Percentiles rank a stretch among this genome's conserved stretches.
Evolutionary conservation across 2,113 vertebrate genomes (phyloP).

Genomic region (Sinocyclocheilus maitianheensis): DNA sequence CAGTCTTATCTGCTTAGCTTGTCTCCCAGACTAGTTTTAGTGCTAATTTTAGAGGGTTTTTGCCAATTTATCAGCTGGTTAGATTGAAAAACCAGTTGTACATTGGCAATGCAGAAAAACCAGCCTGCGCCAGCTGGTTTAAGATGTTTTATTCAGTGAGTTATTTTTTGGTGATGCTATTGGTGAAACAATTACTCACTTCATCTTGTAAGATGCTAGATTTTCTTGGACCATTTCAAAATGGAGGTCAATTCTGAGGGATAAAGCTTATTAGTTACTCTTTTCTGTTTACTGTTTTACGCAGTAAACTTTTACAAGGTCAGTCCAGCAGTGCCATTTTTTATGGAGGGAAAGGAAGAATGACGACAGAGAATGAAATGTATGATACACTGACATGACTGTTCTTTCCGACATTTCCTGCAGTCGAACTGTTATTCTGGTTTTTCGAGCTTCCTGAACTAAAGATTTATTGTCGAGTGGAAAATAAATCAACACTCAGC

Average conservation of each 20-base stretch:
- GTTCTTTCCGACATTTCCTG: constrained; percentile 56
- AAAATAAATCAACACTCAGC: constrained; percentile 70
- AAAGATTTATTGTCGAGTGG: constrained; percentile 70
- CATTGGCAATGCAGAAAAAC: background rate
- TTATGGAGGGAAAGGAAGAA: constrained; percentile 46
- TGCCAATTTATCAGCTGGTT: background rate
- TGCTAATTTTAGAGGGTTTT: background rate
- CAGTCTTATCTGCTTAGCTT: background rate
- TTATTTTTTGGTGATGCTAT: background rate
- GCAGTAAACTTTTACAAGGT: background rate
- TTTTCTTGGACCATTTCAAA: constrained; percentile 7
- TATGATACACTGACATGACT: constrained; percentile 41
- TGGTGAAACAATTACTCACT: background rate
- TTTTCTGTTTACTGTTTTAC: background rate
- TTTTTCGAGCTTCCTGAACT: constrained; percentile 68
- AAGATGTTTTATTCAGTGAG: background rate
- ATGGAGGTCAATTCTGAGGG: background rate
- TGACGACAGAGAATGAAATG: constrained; percentile 34
- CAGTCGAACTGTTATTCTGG: background rate
- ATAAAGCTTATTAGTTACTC: background rate
- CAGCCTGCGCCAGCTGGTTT: background rate
- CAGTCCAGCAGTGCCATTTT: constrained; percentile 1
- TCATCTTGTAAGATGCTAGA: background rate
- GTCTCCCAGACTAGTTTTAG: background rate
- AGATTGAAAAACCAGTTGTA: background rate